phyloP scores from a whole-genome alignment of 37 sponge, comb jelly and placozoan genomes.

The Bolinopsis microptera region DNA sequence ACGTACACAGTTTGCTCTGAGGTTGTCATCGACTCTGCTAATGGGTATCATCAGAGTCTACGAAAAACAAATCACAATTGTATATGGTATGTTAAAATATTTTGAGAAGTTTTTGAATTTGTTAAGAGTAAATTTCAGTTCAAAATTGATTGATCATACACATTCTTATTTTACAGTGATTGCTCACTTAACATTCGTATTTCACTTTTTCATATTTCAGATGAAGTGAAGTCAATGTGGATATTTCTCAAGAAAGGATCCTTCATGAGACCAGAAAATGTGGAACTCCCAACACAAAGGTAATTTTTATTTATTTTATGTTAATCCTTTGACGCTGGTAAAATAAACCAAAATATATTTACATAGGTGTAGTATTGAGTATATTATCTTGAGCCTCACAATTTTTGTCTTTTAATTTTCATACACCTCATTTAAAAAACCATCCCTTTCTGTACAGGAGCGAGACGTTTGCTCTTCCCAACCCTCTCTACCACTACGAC shows the following conservation, averaged over 20 bases:
- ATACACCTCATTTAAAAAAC: no score
- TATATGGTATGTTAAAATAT: constrained; percentile 46
- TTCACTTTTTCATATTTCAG: background rate
- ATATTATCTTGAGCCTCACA: no score
- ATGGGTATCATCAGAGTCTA: constrained; percentile 34
- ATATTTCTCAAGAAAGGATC: constrained; percentile 3
- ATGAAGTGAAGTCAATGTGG: constrained; percentile 62
- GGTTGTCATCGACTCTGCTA: constrained; percentile 46
- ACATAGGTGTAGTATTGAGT: no score
- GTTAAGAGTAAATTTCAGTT: no score
- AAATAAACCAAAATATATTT: no score
- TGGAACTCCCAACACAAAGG: constrained; percentile 12
- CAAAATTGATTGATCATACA: no score
- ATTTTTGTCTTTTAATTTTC: no score
- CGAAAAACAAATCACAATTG: constrained; percentile 25
- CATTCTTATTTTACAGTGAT: no score
- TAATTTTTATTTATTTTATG: background rate
- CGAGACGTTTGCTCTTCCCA: constrained; percentile 1
- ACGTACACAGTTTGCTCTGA: constrained; percentile 44
- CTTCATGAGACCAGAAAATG: background rate
- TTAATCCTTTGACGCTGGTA: no score
- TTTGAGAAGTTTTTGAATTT: background rate
- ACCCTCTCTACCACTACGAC: constrained; percentile 39
- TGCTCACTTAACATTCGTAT: no score
- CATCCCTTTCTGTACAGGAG: background rate